Base-by-base conservation (phyloP, 2,888 invertebrate genomes). In the Polylopha cassiicola region DNA sequence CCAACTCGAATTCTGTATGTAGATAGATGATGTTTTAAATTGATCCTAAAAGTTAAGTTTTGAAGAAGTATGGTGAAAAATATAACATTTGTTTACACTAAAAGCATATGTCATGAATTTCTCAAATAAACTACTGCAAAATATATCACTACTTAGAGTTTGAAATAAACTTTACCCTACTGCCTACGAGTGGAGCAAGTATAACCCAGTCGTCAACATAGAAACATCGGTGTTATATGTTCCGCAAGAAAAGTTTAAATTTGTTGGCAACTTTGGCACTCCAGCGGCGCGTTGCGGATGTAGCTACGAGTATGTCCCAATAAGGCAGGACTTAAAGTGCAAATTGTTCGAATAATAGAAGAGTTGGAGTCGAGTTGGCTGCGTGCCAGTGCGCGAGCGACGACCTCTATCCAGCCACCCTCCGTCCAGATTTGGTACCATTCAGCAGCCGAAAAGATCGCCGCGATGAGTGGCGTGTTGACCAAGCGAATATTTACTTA, bases 281-380 rank as follows among this genome's bases (percentile, higher is more conserved):
- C 16, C 4, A 26, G 22, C 24, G 14, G 14, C 33, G 29, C 21
- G 31, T 37, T 41, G 45, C 37, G 44, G 44, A 44, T 44, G 33
- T 33, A 43, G 9, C 9, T 20, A 9, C 15, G 10, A 10, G 14
- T 33, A 21, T 20, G 41, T 30, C 29, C 39, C 32, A 37, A 18
- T 26, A 37, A 30, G 43, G 37, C 21, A 37, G 52, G 49, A 49
- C 50, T 58, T 56, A 52, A 57, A 62, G 65, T 66, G 66, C 61
- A 65, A 74, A 69, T 70, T 68, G 65, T 62, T 66, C 50, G 62
- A 69, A 67, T 66, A 65, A 66, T 65, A 69, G 65, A 64, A 65
- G 65, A 66, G 63, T 60, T 54, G 55, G 44, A 29, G 24, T 27
- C 52, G 47, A 55, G 55, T 59, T 77, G 78, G 78, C 71, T 27